Evolutionary conservation across 2,888 invertebrate species (phyloP), one percentile per base, ranked within the genome.

Genomic region (Torymus texanus): DNA sequence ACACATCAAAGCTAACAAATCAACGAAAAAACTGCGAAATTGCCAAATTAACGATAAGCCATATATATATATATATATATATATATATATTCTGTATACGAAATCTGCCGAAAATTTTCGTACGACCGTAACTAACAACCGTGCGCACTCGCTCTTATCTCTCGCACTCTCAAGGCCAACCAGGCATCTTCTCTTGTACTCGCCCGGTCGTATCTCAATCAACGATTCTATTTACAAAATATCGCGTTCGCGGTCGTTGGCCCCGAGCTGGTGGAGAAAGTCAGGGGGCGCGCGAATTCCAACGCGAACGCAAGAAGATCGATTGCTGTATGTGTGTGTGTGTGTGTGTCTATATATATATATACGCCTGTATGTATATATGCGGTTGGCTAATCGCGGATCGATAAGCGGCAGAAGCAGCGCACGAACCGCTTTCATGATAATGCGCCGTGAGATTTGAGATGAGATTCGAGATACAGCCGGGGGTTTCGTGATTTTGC

Each of bases 181-280:
- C 41, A 8, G 41, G 10, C 21, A 21, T 21, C 21, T 41, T 8
- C 41, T 8, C 29, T 29, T 3, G 29, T 29, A 5, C 5, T n/a
- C n/a, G 4, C 41, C 1, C 1, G 1, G 41, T 41, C 41, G 41
- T 41, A 41, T 41, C 41, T 41, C 41, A 71, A 71, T 75, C 56
- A 18, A 2, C n/a, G 51, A 72, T 72, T 56, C 63, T 72, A 72
- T 72, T 78, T 66, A 67, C 59, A 67, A 78, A 78, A 78, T 73
- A 71, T 65, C 41, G 24, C 29, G 56, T 55, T 78, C 50, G 3
- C 72, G 78, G 78, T 78, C 78, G 50, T 55, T 55, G 78, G 73
- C 66, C 73, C 56, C n/a, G 8, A 66, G 59, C n/a, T 58, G 59
- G 14, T 41, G 24, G 21, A 67, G 14, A 11, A 16, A 41, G 16